Evolutionary conservation across 2,888 invertebrate genomes (phyloP).

Genomic region (Agonopterix heracliana): DNA sequence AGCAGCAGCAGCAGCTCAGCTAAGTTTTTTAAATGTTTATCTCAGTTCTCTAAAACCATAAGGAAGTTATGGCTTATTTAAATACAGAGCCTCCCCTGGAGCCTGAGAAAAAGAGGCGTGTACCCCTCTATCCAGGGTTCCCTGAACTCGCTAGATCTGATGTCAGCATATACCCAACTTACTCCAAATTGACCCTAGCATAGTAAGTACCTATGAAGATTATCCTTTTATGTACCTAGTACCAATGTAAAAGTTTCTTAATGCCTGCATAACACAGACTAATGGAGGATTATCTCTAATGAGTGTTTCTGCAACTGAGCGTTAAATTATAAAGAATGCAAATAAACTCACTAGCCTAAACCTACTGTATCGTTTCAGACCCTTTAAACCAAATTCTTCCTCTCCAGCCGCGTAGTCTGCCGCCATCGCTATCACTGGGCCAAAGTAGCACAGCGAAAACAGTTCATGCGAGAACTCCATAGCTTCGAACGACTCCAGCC

Average conservation of each 20-base stretch:
- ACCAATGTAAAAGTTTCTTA: background rate
- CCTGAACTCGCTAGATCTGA: slow-evolving; percentile 76
- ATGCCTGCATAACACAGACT: too few species aligned
- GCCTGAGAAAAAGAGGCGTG: slow-evolving; percentile 28
- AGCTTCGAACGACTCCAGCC: slow-evolving; percentile 78
- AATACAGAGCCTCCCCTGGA: background rate
- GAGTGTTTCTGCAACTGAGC: too few species aligned
- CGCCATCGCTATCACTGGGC: slow-evolving; percentile 76
- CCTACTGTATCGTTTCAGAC: too few species aligned
- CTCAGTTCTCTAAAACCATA: too few species aligned
- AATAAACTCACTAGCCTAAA: too few species aligned
- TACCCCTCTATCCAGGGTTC: slow-evolving; percentile 62
- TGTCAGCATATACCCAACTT: slow-evolving; percentile 79
- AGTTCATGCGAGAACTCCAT: slow-evolving; percentile 78
- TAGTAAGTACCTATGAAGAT: slow-evolving; percentile 77
- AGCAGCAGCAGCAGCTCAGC: too few species aligned
- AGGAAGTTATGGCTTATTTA: too few species aligned
- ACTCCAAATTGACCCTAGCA: slow-evolving; percentile 72
- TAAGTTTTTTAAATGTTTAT: too few species aligned
- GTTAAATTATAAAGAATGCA: too few species aligned
- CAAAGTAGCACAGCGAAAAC: slow-evolving; percentile 68
- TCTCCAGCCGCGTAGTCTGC: slow-evolving; percentile 78
- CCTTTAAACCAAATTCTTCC: too few species aligned
- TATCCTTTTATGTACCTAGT: background rate
- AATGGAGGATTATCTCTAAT: too few species aligned